Base-by-base conservation (phyloP, 2,888 invertebrate species). In the Limnephilus auricula region DNA sequence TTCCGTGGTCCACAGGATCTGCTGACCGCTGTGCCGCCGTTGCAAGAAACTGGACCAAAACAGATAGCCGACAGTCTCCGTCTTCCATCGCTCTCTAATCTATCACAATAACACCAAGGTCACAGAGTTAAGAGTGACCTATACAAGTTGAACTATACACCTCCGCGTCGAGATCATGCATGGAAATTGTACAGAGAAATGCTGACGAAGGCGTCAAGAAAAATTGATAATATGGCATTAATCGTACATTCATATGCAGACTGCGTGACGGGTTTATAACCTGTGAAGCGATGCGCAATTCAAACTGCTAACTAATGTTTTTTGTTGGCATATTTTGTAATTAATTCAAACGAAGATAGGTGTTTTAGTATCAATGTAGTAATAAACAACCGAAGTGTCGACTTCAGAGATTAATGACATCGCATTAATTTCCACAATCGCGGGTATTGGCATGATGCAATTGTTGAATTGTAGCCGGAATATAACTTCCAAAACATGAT, bases 191-290 rank as follows among this genome's bases (percentile, higher is more conserved):
- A 25, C 65, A 25, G 65, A 65, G 25, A 65, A 65, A 65, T 65
- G 65, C 65, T 65, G 65, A 65, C 65, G 65, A 25, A 65, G 65
- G 65, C 25, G n/a, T 2, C 6, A 1, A 65, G 65, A 65, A 65
- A 65, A 65, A 65, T 25, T 65, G 25, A 65, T 65, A 25, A 65
- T 9, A 65, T 2, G 65, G n/a, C 65, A 65, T 65, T 65, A 65
- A 25, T 65, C 65, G 9, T 65, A 65, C 65, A 65, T 65, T 65
- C 65, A 80, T 32, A 80, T 80, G 31, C 80, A 80, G 80, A 80
- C 80, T 15, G 80, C 80, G 80, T 31, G 15, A 80, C 80, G 32
- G 31, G 32, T 80, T 80, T 80, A 80, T 80, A 32, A 80, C 80
- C 80, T 31, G 18, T 32, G 31, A 18, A 80, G 32, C 80, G 9